These are phyloP conservation scores for Labia minor DNA, from an alignment of 2,888 invertebrate species.

Conservation along the genomic window DNA sequence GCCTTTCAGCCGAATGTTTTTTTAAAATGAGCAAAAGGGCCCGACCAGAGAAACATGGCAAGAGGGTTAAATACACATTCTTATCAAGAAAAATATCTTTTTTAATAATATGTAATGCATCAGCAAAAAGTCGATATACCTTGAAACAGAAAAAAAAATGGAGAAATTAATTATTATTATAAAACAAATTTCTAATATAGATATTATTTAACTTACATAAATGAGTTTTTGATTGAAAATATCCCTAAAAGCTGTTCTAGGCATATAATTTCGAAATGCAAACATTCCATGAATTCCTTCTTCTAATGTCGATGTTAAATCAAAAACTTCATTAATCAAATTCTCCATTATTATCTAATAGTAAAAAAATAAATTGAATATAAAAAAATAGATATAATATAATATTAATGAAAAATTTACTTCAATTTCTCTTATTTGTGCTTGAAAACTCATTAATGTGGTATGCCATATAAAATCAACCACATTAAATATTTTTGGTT, in stretches of 20 bases:
- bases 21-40: constrained; percentile 57
- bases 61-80: constrained; percentile 50
- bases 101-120: constrained; percentile 63
- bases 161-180: too few species aligned
- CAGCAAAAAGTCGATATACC: constrained; percentile 65
- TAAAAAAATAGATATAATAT: too few species aligned
- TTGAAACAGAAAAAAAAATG: too few species aligned
- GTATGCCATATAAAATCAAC: constrained; percentile 62
- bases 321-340: constrained; percentile 65
- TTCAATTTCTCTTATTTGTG: constrained; percentile 51
- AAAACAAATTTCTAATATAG: constrained; percentile 1
- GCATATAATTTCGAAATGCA: constrained; percentile 65
- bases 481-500: constrained; percentile 60
- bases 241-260: constrained; percentile 57
- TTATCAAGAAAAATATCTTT: constrained; percentile 52
- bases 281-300: constrained; percentile 69
- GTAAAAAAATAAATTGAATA: not conserved
- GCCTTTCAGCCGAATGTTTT: constrained; percentile 47
- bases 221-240: constrained; percentile 58
- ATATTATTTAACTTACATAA: constrained; percentile 41
- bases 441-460: constrained; percentile 51
- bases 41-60: constrained; percentile 62
- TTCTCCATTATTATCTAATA: constrained; percentile 68
- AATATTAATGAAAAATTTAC: constrained; percentile 29
- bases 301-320: constrained; percentile 65